Base-by-base conservation (phyloP, 2,113 vertebrate species). In the Fukomys damarensis region DNA sequence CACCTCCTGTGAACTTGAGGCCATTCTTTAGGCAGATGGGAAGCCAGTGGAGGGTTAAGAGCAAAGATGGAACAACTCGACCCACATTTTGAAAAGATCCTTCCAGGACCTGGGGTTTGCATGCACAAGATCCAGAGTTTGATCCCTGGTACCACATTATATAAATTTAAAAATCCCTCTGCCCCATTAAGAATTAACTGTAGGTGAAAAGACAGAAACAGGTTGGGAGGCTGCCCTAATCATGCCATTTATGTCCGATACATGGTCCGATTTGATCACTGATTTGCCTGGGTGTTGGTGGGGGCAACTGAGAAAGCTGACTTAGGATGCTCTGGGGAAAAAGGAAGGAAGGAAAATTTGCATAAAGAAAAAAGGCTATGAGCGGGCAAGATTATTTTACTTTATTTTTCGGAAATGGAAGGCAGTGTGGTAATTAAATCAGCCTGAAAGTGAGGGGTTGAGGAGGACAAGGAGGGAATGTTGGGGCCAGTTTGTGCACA, bases 331-430 rank as follows among this genome's bases (percentile, higher is more conserved):
- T 52, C 24, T 30, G 9, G 26, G 49, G 26, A 26, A 86, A 30
- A 95, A 93, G 89, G 58, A 28, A 93, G 80, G 38, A 94, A 56
- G 59, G 52, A 85, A 2, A 84, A 83, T 74, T 87, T 72, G n/a
- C n/a, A 35, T 38, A 54, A 63, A 84, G 92, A 41, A 43, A 56
- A 92, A 83, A 94, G 17, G 20, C 11, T 54, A 63, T 12, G 56
- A 56, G n/a, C 32, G 24, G 56, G 43, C 52, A 93, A 80, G 43
- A 9, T 13, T 49, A 35, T 9, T 46, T 84, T 82, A 12, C 5
- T 41, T 41, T 87, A 72, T 72, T 41, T 72, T 26, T 7, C 32
- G 0, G 43, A 93, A 88, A 30, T 28, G 46, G 59, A 74, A 84
- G 38, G 61, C 79, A 83, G 24, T 49, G 35, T 0, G 7, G 43